These are phyloP conservation scores for Lepus oiostolus DNA, from an alignment of 2,797 vertebrate species.

Conservation along the genomic window DNA sequence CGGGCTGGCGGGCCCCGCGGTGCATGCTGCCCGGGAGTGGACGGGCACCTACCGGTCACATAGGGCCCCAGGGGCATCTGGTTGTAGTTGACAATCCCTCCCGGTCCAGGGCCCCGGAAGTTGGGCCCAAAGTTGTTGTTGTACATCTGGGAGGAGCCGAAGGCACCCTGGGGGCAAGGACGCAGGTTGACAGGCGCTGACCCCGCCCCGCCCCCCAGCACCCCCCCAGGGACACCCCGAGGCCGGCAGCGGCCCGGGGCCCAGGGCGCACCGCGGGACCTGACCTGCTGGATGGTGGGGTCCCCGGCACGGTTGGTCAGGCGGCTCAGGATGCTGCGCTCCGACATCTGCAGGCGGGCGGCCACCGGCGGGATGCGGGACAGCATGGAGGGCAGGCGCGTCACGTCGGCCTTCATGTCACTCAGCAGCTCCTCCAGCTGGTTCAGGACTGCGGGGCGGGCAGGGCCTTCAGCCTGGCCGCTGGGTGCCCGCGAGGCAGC, in stretches of 20 bases:
- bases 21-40: constrained; percentile 54
- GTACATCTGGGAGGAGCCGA: constrained; percentile 97
- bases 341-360: constrained; percentile 98
- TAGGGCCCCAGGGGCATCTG: constrained; percentile 99
- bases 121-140: constrained; percentile 94
- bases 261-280: neutral
- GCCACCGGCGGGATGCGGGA: constrained; percentile 97
- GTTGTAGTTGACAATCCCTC: constrained; percentile 97
- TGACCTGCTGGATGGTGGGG: constrained; percentile 94
- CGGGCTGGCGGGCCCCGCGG: neutral
- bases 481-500: no score
- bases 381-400: constrained; percentile 97
- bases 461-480: neutral
- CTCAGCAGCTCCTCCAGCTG: constrained; percentile 98
- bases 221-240: neutral
- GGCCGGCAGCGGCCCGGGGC: constrained; percentile 86
- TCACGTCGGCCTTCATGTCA: constrained; percentile 99
- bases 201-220: neutral
- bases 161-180: constrained; percentile 91
- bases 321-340: constrained; percentile 97
- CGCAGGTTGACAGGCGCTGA: constrained; percentile 52
- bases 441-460: constrained; percentile 93
- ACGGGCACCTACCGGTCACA: constrained; percentile 93
- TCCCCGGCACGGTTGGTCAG: constrained; percentile 96
- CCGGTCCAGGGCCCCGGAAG: constrained; percentile 95